Base-by-base conservation (phyloP, 2,888 invertebrate species). In the Eremobia ochroleuca region DNA sequence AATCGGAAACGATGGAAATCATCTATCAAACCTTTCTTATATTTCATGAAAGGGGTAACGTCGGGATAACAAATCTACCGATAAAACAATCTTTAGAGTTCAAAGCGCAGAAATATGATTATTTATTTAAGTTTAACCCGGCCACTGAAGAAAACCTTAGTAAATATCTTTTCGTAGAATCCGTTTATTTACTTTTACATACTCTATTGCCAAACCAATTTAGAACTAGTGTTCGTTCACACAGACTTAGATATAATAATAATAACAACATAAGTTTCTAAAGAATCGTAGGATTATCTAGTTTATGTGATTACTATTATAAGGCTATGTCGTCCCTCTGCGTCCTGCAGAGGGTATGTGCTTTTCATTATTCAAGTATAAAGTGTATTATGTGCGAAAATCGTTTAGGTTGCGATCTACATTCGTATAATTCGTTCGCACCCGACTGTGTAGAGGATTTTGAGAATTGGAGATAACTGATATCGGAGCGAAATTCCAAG, bases 341-440 rank as follows among this genome's bases (percentile, higher is more conserved):
- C 49, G n/a, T n/a, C n/a, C n/a, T n/a, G n/a, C n/a, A n/a, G n/a
- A 21, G 49, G 46, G 21, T 49, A 49, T 49, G 28, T 4, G 13
- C 4, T 37, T 31, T 49, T 40, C 5, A 25, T 11, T 77, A 13
- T n/a, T 52, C 11, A 52, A 28, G 2, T 18, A 37, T 9, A n/a
- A n/a, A n/a, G n/a, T n/a, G 4, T 58, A 55, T 28, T 80, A 83
- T 81, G 64, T 72, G 61, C 55, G 58, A 74, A 85, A 81, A 76
- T 83, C 79, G 78, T 87, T 76, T 77, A 85, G 76, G 84, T 85
- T 85, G 74, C 85, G 76, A 87, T 88, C 83, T 86, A 85, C 83
- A 85, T 89, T 85, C 85, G 85, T 81, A 87, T 88, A 90, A 91
- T 90, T 87, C 87, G 88, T 88, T 89, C 85, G 82, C 88, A 87